phyloP scores from a whole-genome alignment of 2,113 vertebrate genomes.

The Misgurnus anguillicaudatus region DNA sequence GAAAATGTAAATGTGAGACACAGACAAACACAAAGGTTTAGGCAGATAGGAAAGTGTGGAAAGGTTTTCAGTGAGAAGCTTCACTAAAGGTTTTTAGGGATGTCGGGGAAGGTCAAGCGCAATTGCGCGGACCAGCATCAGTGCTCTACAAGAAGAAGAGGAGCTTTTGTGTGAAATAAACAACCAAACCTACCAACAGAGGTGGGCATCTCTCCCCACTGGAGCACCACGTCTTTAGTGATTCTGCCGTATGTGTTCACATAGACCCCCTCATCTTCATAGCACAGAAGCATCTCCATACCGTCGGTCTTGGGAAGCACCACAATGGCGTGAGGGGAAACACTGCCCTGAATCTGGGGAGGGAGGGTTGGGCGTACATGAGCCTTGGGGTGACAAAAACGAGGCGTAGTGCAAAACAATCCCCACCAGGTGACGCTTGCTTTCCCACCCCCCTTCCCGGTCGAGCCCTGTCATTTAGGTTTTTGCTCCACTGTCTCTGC shows the following conservation, averaged over 20 bases:
- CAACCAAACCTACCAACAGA: constrained; percentile 90
- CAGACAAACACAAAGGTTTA: constrained; percentile 42
- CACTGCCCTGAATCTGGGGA: constrained; percentile 96
- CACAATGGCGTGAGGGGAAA: constrained; percentile 98
- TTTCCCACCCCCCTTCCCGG: neutral
- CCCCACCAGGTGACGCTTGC: constrained; percentile 48
- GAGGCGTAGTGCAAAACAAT: constrained; percentile 53
- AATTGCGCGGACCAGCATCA: constrained; percentile 19
- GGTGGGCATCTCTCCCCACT: constrained; percentile 99
- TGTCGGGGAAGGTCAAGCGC: constrained; percentile 44
- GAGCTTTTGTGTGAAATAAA: constrained; percentile 60
- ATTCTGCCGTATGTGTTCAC: constrained; percentile 99
- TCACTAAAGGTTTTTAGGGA: no score
- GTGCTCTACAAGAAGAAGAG: constrained; percentile 56
- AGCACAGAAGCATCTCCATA: constrained; percentile 99
- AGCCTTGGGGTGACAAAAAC: constrained; percentile 59
- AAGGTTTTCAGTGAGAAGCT: no score
- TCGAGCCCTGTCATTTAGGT: constrained; percentile 21
- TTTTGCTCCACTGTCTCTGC: constrained; percentile 4
- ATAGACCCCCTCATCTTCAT: constrained; percentile 98
- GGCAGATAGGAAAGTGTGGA: neutral
- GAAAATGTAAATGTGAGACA: constrained; percentile 34
- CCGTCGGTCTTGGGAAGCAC: constrained; percentile 98
- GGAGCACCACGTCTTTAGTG: constrained; percentile 99
- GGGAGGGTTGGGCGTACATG: constrained; percentile 59